Base-by-base conservation (phyloP, 2,888 invertebrate genomes). In the Spilarctia lutea region DNA sequence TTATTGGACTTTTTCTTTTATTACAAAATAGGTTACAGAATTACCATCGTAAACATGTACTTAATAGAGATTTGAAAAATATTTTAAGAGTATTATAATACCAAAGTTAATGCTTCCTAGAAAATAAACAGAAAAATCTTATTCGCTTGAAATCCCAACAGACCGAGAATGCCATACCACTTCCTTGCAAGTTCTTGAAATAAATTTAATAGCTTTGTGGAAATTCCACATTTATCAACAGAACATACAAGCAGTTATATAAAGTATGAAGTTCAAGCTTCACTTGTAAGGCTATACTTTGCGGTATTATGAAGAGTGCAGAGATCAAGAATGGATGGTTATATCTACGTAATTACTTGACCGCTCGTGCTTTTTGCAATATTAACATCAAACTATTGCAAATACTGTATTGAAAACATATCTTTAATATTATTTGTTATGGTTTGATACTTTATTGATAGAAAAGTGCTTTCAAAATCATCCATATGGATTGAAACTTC, bases 131-230 rank as follows among this genome's bases (percentile, higher is more conserved):
- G 27, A 7, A 63, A 63, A 63, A 63, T 18, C 27, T 52, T 65
- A 65, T 65, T 65, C 27, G 24, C 18, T 48, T 33, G 33, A 60
- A 52, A 65, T 65, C 48, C 65, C 65, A 39, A 48, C 65, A 63
- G 63, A 63, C 63, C 30, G 68, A 24, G 66, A 39, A 66, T 66
- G 39, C 39, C 24, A 66, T 39, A 66, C 66, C 35, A 65, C 35
- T 33, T 65, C 65, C 65, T 65, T 56, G 35, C 3, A 65, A 35
- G 27, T 60, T 60, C 60, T 60, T 30, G 16, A 60, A 60, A 30
- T 60, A 60, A 60, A 60, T 60, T 60, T 60, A 60, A 30, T 60
- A 60, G 63, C 30, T 18, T 30, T 63, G 30, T 30, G 18, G 63
- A 63, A 63, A 30, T 63, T 30, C 63, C 20, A 63, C 63, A 16